Evolutionary conservation across 1,140 invertebrate species (phyloP), one percentile per base, ranked within the genome.

Genomic region (Atta colombica): DNA sequence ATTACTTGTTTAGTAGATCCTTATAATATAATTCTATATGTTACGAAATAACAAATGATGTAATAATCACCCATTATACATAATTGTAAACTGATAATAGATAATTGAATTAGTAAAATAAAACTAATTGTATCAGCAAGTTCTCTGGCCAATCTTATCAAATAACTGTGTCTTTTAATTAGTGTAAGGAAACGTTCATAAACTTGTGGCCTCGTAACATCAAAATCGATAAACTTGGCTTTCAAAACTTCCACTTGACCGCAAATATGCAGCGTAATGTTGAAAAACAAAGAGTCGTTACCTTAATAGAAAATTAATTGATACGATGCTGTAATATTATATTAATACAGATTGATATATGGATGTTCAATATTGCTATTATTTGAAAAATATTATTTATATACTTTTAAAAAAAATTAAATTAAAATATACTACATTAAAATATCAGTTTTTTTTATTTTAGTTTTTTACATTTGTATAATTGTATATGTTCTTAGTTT

Each of bases 181-280:
- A 87, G 21, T 2, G 1, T 0, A 0, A 10, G 60, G 0, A 90
- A 69, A 25, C 21, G 35, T 12, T 63, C 25, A 3, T 16, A 5
- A 6, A 39, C 28, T 14, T 18, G 51, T 10, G 55, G 68, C 0
- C 7, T 53, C 35, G 16, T 1, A 3, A 63, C 39, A 4, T n/a
- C 18, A 2, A 84, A 45, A 45, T 39, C 31, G 10, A 0, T 31
- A 12, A 87, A 89, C 0, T 87, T 55, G 0, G 16, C 0, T 39
- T 60, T 89, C 53, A 90, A 3, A 61, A 89, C 4, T 51, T 87
- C 74, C 3, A 78, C n/a, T 45, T 90, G 89, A 2, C 89, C 89
- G 6, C 89, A 90, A 3, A 90, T 10, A 3, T 90, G 89, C 1
- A 90, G 60, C 0, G 18, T 31, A 10, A 87, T 89, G 39, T 45